phyloP scores from a whole-genome alignment of 2,888 invertebrate species.

The Hemithea aestivaria region DNA sequence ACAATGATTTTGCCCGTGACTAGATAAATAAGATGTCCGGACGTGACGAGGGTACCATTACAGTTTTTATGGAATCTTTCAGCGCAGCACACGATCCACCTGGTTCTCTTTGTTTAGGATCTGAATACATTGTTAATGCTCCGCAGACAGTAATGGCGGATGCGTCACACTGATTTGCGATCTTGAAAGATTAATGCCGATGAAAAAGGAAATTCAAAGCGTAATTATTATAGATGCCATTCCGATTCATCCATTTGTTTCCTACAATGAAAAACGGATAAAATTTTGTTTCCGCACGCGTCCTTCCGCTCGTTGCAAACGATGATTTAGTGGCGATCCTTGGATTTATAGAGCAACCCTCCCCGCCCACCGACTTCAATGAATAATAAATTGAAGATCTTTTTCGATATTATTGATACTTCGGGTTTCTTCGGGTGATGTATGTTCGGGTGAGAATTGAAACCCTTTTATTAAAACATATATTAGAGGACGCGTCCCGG shows the following conservation, averaged over 20 bases:
- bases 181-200: slow-evolving; percentile 19
- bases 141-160: slow-evolving; percentile 32
- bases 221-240: slow-evolving; percentile 39
- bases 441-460: slow-evolving; percentile 71
- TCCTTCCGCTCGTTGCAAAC: slow-evolving; percentile 53
- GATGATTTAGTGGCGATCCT: slow-evolving; percentile 71
- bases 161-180: slow-evolving; percentile 30
- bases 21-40: slow-evolving; percentile 75
- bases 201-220: slow-evolving; percentile 17
- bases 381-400: slow-evolving; percentile 75
- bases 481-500: slow-evolving; percentile 71
- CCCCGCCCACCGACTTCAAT: slow-evolving; percentile 62
- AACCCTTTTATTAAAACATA: slow-evolving; percentile 79
- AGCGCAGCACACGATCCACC: slow-evolving; percentile 53
- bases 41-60: slow-evolving; percentile 74
- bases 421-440: slow-evolving; percentile 63
- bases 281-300: slow-evolving; percentile 53
- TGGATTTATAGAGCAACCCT: slow-evolving; percentile 65
- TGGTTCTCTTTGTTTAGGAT: slow-evolving; percentile 63
- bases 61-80: slow-evolving; percentile 72
- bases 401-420: slow-evolving; percentile 73
- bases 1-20: slow-evolving; percentile 74
- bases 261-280: slow-evolving; percentile 50
- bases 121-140: slow-evolving; percentile 59
- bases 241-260: slow-evolving; percentile 50